A percentile compares a stretch with the other conserved stretches of the same genome.
These are phyloP conservation scores for Dasyornis broadbenti DNA, from an alignment of 2,113 vertebrate genomes.

Conservation along the genomic window DNA sequence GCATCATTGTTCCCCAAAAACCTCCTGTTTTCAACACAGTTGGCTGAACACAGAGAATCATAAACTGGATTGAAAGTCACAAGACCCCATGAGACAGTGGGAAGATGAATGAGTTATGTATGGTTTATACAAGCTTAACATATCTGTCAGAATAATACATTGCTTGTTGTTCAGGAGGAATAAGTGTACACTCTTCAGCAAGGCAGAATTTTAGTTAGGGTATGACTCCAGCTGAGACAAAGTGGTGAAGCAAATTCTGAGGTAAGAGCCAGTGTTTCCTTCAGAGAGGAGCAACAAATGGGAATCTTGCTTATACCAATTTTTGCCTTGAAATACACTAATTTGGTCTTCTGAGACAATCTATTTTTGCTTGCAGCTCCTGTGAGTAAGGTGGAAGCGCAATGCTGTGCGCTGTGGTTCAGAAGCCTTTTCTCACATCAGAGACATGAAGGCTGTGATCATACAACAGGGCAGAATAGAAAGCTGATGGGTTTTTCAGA, in stretches of 20 bases:
- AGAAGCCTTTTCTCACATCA: not conserved
- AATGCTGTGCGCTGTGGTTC: not conserved
- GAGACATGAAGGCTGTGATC: not conserved
- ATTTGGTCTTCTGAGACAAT: not conserved
- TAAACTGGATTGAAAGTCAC: not conserved
- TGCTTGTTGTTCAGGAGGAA: not conserved
- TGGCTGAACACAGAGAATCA: not conserved
- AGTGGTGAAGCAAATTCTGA: not conserved
- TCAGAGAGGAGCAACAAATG: not conserved
- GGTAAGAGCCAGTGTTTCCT: not conserved
- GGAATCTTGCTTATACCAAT: not conserved
- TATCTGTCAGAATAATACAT: not conserved
- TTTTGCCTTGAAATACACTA: not conserved
- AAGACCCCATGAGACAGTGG: not conserved
- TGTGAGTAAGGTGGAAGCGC: not conserved
- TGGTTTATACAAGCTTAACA: not conserved
- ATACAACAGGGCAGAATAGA: not conserved
- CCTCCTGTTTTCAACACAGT: not conserved
- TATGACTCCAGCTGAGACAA: not conserved
- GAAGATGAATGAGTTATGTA: not conserved
- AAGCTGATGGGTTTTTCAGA: not conserved
- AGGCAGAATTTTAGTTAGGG: not conserved
- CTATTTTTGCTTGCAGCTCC: not conserved
- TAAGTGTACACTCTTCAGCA: not conserved
- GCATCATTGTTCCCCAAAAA: not conserved